Evolutionary conservation across 2,113 vertebrate species (phyloP), one percentile per base, ranked within the genome.

Genomic region (Malurus alboscapulatus): DNA sequence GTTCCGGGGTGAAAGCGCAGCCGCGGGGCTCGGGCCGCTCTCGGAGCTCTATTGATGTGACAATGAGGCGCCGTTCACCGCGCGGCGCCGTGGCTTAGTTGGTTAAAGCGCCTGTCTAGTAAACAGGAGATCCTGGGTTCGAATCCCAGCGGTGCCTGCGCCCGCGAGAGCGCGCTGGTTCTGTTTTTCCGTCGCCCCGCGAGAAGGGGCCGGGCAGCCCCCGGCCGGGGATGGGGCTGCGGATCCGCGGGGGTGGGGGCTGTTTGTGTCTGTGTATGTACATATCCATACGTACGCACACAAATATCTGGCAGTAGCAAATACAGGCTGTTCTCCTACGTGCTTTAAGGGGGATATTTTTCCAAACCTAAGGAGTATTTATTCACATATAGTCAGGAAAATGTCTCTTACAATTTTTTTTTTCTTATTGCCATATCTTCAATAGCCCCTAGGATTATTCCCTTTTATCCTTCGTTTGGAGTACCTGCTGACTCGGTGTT

Each of bases 101-200:
- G 98, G 98, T 98, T 98, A 98, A 99, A 99, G 98, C 98, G 98
- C 98, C 98, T 99, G 98, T 98, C 98, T 99, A 98, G 98, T 98
- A 98, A 98, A 98, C 97, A 98, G 98, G 98, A 99, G 98, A 98
- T 98, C 98, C 98, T 98, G 98, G 98, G 98, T 99, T 99, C 98
- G 97, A 99, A 97, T 98, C 98, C 98, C 98, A 99, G 83, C 58
- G 66, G 59, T 55, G 76, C 75, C 89, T 91, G 27, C 26, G 58
- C 58, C 14, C 0, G 3, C 0, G 0, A 3, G 0, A 7, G 21
- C 17, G 6, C 24, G 22, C 10, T 38, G 38, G 38, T 11, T 38
- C 38, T 11, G 19, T 78, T 65, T 44, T 54, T 18, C 12, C 30
- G 24, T 42, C 20, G 14, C 42, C 3, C 20, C 42, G 14, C 7